Evolutionary conservation across 2,113 vertebrate species (phyloP).

Genomic region (Semnopithecus entellus): DNA sequence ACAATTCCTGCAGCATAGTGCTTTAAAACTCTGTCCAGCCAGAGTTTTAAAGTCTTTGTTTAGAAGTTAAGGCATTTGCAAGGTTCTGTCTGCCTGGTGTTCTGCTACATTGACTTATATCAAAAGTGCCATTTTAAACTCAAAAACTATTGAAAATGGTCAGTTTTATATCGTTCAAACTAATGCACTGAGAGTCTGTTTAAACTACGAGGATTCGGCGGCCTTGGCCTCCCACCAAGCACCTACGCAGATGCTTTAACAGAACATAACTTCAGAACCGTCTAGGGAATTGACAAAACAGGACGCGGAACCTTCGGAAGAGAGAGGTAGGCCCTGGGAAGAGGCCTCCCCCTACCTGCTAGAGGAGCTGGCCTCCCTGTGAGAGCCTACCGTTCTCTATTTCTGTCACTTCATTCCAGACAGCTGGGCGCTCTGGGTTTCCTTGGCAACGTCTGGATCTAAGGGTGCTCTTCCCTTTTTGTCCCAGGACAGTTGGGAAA

Average conservation of each 20-base stretch:
- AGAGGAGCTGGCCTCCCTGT: not conserved
- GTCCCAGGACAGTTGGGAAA: not conserved
- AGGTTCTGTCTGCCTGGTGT: not conserved
- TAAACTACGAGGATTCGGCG: not conserved
- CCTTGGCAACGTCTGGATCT: not conserved
- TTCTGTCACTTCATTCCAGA: not conserved
- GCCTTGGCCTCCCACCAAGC: not conserved
- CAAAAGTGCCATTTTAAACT: slow-evolving; percentile 3
- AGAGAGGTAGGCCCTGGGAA: not conserved
- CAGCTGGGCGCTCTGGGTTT: not conserved
- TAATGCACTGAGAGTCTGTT: not conserved
- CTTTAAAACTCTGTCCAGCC: not conserved
- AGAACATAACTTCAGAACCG: not conserved
- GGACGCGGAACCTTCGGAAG: not conserved
- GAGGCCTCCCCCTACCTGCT: not conserved
- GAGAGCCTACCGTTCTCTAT: not conserved
- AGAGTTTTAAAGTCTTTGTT: not conserved
- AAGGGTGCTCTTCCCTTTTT: not conserved
- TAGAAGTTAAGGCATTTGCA: not conserved
- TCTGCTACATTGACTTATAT: not conserved
- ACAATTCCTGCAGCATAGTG: not conserved
- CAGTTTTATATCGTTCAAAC: not conserved
- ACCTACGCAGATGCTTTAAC: not conserved
- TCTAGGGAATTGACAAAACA: not conserved
- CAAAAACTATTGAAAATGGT: not conserved